Base-by-base conservation (phyloP, 2,888 invertebrate species). In the Machimus atricapillus region DNA sequence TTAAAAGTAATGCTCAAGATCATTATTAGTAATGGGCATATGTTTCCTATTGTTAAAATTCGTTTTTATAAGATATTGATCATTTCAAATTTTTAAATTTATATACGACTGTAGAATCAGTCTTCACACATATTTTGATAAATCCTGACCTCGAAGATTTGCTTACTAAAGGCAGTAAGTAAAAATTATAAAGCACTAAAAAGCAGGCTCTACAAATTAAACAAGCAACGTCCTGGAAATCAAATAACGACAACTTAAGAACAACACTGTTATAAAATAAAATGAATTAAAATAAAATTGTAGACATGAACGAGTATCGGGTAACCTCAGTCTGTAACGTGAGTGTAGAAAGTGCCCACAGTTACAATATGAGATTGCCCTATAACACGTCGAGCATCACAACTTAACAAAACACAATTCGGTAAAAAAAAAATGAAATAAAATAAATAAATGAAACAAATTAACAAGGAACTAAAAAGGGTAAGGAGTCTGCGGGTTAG, bases 311-410 rank as follows among this genome's bases (percentile, higher is more conserved):
- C 90, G 89, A 88, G 89, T 89, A 90, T 91, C 91, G 90, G 90
- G 91, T 91, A 93, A 93, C 91, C 93, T 92, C 93, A 92, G 91
- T 90, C 91, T 92, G 92, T 91, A 93, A 92, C 91, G 92, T 93
- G 93, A 91, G 91, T 91, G 91, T 91, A 90, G 90, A 92, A 91
- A 90, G 93, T 94, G 94, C 97, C 97, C 98, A 97, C 97, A 97
- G 97, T 98, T 98, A 98, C 98, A 97, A 96, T 96, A 97, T 98
- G 98, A 98, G 98, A 98, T 98, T 98, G 96, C 95, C 95, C 95
- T 94, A 95, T 94, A 94, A 93, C 93, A 93, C 91, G 91, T 90
- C 89, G 89, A 87, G 90, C 90, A 89, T 89, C 73, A 89, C 40
- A 88, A 87, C 87, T 89, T 88, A 87, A 88, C 88, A 90, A 90